Evolutionary conservation across 2,797 vertebrate species (phyloP).

Genomic region (Sebastes diaconus): DNA sequence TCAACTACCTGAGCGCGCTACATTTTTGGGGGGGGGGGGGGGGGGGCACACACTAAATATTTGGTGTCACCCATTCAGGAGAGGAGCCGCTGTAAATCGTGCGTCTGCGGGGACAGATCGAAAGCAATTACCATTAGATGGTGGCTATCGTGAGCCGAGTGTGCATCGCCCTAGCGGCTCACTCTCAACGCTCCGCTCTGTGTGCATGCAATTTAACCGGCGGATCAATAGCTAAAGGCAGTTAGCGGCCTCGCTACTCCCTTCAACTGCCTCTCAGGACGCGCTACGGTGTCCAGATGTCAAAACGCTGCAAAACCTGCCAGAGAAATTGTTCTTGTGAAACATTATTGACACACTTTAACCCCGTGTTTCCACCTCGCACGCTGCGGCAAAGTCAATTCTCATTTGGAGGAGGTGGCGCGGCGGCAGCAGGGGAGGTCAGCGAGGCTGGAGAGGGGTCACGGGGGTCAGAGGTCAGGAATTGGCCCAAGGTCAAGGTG

Average conservation of each 20-base stretch:
- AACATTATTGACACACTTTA: conserved; percentile 98
- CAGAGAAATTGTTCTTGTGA: conserved; percentile 94
- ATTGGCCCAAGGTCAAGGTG: conserved; percentile 94
- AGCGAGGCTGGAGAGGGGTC: conserved; percentile 58
- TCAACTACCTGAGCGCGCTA: conserved; percentile 37
- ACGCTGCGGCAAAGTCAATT: conserved; percentile 86
- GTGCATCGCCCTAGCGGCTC: conserved; percentile 30
- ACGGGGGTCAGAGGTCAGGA: conserved; percentile 67
- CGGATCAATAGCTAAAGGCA: conserved; percentile 91
- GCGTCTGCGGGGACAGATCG: conserved; percentile 89
- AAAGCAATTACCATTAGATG: conserved; percentile 98
- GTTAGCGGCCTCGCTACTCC: conserved; percentile 87
- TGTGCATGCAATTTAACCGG: conserved; percentile 92
- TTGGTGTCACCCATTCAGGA: conserved; percentile 89
- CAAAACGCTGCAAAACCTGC: conserved; percentile 87
- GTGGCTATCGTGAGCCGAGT: conserved; percentile 59
- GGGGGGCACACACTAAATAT: conserved; percentile 87
- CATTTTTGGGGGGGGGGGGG: conserved; percentile 73
- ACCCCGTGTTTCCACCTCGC: conserved; percentile 88
- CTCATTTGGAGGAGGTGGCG: conserved; percentile 86
- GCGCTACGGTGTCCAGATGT: conserved; percentile 84
- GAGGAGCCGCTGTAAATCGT: conserved; percentile 86
- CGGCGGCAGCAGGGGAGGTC: conserved; percentile 49
- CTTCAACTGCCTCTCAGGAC: conserved; percentile 88
- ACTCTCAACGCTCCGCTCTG: conserved; percentile 52